Evolutionary conservation across 2,888 invertebrate species (phyloP).

Genomic region (Platycheirus albimanus): DNA sequence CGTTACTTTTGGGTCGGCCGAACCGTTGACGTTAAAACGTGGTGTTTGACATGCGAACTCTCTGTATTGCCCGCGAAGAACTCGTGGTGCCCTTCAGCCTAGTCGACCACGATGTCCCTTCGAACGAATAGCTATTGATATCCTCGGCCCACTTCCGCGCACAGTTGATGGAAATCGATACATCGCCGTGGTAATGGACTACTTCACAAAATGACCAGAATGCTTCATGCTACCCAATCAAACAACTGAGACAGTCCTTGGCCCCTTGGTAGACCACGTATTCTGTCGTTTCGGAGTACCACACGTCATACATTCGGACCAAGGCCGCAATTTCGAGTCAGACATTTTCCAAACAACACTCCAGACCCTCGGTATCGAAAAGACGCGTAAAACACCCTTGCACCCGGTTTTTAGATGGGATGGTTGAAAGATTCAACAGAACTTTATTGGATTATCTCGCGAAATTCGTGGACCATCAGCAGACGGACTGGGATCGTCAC

Average conservation of each 20-base stretch:
- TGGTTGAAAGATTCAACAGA: slow-evolving; percentile 21
- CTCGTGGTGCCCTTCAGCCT: background rate
- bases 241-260: slow-evolving; percentile 48
- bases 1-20: slow-evolving; percentile 18
- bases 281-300: slow-evolving; percentile 46
- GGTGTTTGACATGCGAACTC: background rate
- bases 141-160: background rate
- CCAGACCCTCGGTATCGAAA: background rate
- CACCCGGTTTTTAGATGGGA: slow-evolving; percentile 9
- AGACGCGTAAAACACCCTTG: slow-evolving; percentile 3
- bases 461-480: background rate
- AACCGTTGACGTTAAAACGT: background rate
- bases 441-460: slow-evolving; percentile 1
- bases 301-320: background rate
- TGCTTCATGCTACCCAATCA: slow-evolving; percentile 54
- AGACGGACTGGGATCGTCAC: slow-evolving; percentile 8
- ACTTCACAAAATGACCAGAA: slow-evolving; percentile 71
- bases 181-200: slow-evolving; percentile 63
- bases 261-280: slow-evolving; percentile 27
- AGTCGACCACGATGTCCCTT: slow-evolving; percentile 1
- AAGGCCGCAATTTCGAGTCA: slow-evolving; percentile 10
- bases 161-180: background rate
- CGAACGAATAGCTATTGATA: background rate
- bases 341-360: background rate
- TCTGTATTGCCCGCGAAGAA: no score